phyloP scores from a whole-genome alignment of 2,797 vertebrate species.

The Selene dorsalis region DNA sequence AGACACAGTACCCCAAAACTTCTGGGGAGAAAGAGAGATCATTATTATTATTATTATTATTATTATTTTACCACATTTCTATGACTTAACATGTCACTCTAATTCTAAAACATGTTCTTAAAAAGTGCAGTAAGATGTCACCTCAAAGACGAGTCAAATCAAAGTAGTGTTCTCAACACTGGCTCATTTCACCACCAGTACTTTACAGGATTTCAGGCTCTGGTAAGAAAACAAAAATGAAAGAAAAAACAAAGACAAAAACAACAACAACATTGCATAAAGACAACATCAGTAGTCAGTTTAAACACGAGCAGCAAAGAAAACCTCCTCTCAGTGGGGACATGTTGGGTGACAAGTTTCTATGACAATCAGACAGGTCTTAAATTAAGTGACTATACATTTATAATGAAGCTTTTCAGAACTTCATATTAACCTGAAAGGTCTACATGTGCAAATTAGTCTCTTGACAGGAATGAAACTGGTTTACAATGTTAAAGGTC shows the following conservation, averaged over 20 bases:
- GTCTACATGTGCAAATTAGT: slow-evolving; percentile 78
- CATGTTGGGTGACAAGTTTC: slow-evolving; percentile 43
- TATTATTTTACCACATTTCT: slow-evolving; percentile 48
- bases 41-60: neutral
- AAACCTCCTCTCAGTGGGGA: slow-evolving; percentile 53
- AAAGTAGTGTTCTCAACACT: slow-evolving; percentile 71
- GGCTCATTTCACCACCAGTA: slow-evolving; percentile 53
- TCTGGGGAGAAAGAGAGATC: slow-evolving; percentile 53
- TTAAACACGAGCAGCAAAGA: slow-evolving; percentile 67
- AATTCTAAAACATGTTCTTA: slow-evolving; percentile 77
- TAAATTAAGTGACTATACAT: slow-evolving; percentile 69
- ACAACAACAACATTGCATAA: slow-evolving; percentile 52
- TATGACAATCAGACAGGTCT: slow-evolving; percentile 61
- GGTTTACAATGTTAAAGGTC: slow-evolving; percentile 45
- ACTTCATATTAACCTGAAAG: slow-evolving; percentile 72
- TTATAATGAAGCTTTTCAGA: slow-evolving; percentile 66
- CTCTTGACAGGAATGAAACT: slow-evolving; percentile 57
- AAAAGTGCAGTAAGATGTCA: slow-evolving; percentile 83
- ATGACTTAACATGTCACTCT: slow-evolving; percentile 65
- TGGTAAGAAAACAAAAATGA: slow-evolving; percentile 12
- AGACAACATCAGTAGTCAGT: slow-evolving; percentile 60
- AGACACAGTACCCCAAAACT: slow-evolving; percentile 63
- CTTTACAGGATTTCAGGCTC: slow-evolving; percentile 52
- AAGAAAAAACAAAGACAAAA: neutral
- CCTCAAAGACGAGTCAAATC: slow-evolving; percentile 71